phyloP scores from a whole-genome alignment of 2,113 vertebrate genomes.

The Laterallus jamaicensis region DNA sequence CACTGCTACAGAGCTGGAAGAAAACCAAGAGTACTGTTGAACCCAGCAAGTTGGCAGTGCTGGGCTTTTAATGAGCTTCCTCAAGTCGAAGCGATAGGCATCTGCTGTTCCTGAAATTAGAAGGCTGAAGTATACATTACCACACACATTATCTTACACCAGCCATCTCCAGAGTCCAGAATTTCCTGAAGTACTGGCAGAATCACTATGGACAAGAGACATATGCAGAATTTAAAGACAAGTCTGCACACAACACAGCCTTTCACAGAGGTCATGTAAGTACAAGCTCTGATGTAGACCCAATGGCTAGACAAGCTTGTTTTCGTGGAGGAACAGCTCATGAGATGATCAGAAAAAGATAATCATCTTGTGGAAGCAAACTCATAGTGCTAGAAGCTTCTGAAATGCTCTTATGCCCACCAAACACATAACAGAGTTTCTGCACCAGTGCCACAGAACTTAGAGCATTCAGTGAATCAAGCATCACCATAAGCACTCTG shows the following conservation, averaged over 20 bases:
- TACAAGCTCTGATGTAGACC: background rate
- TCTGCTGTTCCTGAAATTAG: slow-evolving; percentile 38
- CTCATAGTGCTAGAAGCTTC: background rate
- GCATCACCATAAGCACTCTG: background rate
- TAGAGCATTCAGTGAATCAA: background rate
- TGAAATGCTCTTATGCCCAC: background rate
- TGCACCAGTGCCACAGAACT: background rate
- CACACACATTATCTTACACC: background rate
- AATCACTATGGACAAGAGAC: background rate
- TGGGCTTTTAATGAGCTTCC: background rate
- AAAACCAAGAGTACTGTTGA: background rate
- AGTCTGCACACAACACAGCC: background rate
- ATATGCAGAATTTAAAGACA: background rate
- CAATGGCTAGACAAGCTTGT: background rate
- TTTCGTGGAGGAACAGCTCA: background rate
- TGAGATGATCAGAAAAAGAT: background rate
- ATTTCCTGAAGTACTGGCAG: slow-evolving; percentile 50
- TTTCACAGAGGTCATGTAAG: background rate
- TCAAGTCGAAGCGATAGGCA: background rate
- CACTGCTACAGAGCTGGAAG: background rate
- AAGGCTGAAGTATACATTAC: background rate
- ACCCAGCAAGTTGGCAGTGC: background rate
- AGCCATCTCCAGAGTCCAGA: slow-evolving; percentile 36
- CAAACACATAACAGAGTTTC: background rate
- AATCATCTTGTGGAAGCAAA: background rate